These are phyloP conservation scores for Ophioninae sp. DNA, from an alignment of 2,888 invertebrate genomes.

Conservation along the genomic window DNA sequence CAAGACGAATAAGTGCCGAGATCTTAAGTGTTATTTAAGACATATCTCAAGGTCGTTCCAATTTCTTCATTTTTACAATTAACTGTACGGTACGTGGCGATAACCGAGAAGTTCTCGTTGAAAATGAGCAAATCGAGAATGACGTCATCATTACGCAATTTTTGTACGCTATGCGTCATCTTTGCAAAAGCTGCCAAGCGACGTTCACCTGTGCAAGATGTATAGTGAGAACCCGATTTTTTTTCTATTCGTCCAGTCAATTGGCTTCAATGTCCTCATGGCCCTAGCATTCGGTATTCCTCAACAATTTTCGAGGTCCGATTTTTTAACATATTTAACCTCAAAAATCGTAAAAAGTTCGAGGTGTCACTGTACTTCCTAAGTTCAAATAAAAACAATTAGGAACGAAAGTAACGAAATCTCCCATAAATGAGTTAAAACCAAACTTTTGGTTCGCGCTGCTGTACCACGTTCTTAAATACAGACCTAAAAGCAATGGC, in stretches of 20 bases:
- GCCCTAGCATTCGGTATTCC: too few relatives aligned
- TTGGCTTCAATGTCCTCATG: too few relatives aligned
- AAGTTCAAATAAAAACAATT: too few relatives aligned
- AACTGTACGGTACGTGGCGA: constrained; percentile 29
- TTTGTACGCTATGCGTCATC: not conserved
- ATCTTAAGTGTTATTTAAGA: not conserved
- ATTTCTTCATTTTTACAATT: constrained; percentile 73
- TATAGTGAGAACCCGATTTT: not conserved
- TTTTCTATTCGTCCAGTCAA: too few relatives aligned
- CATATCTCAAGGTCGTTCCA: constrained; percentile 69
- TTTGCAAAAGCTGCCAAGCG: not conserved
- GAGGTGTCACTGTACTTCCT: too few relatives aligned
- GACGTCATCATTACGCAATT: not conserved
- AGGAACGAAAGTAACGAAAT: too few relatives aligned
- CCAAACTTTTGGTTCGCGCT: not conserved
- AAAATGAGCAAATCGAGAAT: not conserved
- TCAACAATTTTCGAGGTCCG: too few relatives aligned
- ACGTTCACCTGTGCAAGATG: not conserved
- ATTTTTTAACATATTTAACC: too few relatives aligned
- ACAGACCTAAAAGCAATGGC: too few relatives aligned
- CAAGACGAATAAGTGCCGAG: not conserved
- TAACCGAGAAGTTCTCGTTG: not conserved
- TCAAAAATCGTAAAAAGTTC: too few relatives aligned
- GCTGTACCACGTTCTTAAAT: too few relatives aligned
- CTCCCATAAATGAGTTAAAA: not conserved